These are phyloP conservation scores for Euphysa ruthae DNA, from an alignment of 30 jellyfish, hydroid and myxozoan genomes.

Conservation along the genomic window DNA sequence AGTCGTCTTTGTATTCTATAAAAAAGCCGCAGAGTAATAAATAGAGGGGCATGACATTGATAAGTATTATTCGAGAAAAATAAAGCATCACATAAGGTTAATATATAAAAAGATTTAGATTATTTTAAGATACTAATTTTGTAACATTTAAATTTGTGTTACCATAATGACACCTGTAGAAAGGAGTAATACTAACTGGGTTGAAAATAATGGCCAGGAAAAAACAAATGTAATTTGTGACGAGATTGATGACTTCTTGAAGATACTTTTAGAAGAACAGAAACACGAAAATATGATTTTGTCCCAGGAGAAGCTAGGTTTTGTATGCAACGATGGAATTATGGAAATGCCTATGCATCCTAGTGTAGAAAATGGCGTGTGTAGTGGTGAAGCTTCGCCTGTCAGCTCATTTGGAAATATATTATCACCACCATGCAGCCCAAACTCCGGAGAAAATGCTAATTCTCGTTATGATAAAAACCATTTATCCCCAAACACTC, in stretches of 20 bases:
- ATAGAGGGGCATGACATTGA: too few species aligned
- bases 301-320: constrained; percentile 3
- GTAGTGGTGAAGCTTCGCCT: constrained; percentile 29
- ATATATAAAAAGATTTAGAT: too few species aligned
- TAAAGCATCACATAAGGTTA: too few species aligned
- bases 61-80: too few species aligned
- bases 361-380: not conserved
- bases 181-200: not conserved
- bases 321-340: not conserved
- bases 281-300: constrained; percentile 5
- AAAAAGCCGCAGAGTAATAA: too few species aligned
- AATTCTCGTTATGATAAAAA: constrained; percentile 6
- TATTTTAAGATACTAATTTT: too few species aligned
- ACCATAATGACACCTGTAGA: not conserved
- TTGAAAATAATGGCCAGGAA: not conserved
- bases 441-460: not conserved
- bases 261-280: constrained; percentile 24
- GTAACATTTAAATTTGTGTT: too few species aligned
- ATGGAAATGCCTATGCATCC: not conserved
- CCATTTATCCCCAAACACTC: constrained; percentile 9
- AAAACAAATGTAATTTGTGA: not conserved
- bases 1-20: too few species aligned
- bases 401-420: constrained; percentile 20
- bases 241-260: constrained; percentile 24
- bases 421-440: constrained; percentile 30